Evolutionary conservation across 1,140 invertebrate genomes (phyloP).

Genomic region (Lutraria rhynchaena): DNA sequence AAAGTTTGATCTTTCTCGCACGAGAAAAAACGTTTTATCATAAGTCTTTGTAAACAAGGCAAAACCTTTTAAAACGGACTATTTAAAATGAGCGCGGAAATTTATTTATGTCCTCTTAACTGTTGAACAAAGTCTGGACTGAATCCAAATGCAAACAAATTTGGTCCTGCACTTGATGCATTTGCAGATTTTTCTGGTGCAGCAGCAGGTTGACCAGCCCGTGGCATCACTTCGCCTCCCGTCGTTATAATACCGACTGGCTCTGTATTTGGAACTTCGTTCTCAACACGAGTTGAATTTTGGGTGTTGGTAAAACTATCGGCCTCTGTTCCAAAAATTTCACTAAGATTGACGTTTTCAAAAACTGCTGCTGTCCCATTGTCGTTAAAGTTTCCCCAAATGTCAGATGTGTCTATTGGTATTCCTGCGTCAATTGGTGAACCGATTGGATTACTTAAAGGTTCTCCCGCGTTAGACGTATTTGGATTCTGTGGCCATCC

Average conservation of each 20-base stretch:
- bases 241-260: background rate
- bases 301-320: background rate
- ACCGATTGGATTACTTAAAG: background rate
- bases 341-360: slow-evolving; percentile 7
- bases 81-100: too few relatives aligned
- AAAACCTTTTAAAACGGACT: too few relatives aligned
- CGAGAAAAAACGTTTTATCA: too few relatives aligned
- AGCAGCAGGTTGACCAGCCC: background rate
- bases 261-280: background rate
- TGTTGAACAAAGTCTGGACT: too few relatives aligned
- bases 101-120: too few relatives aligned
- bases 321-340: slow-evolving; percentile 1
- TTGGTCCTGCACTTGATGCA: too few relatives aligned
- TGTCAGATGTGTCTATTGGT: background rate
- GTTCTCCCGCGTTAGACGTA: background rate
- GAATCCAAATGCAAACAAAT: too few relatives aligned
- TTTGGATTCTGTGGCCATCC: background rate
- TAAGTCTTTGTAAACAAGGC: too few relatives aligned
- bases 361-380: background rate
- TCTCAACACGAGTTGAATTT: background rate
- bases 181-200: background rate
- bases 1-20: too few relatives aligned
- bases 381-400: too few relatives aligned
- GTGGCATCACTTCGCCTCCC: background rate
- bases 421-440: too few relatives aligned